Conservation (phyloP, 2,888 invertebrate species). For the Drosophila percnosoma region DNA sequence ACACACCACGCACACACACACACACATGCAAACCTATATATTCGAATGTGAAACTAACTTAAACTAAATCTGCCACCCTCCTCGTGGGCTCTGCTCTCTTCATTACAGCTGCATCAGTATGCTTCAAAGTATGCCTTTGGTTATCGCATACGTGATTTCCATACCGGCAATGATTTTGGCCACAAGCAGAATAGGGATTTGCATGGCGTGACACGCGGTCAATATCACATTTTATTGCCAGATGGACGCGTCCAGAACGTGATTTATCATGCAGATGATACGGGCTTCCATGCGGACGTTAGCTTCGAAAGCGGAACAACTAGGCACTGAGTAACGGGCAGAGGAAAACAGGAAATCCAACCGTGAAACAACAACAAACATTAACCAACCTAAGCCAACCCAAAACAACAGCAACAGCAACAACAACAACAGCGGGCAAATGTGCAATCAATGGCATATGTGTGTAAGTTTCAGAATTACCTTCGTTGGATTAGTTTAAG, state of each 20-base stretch:
- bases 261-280: slow-evolving; percentile 90
- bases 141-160: slow-evolving; percentile 90
- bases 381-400: not conserved
- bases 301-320: slow-evolving; percentile 86
- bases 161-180: slow-evolving; percentile 91
- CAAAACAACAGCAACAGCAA: slow-evolving; percentile 1
- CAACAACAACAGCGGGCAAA: slow-evolving; percentile 23
- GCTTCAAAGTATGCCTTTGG: slow-evolving; percentile 89
- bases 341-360: slow-evolving; percentile 4
- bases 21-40: not conserved
- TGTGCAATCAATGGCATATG: slow-evolving; percentile 40
- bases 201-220: slow-evolving; percentile 89
- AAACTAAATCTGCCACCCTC: slow-evolving; percentile 15
- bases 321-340: slow-evolving; percentile 48
- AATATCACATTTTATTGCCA: slow-evolving; percentile 91
- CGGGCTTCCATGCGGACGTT: slow-evolving; percentile 92
- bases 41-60: slow-evolving; percentile 29
- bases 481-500: not conserved
- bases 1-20: not conserved
- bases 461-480: slow-evolving; percentile 23
- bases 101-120: slow-evolving; percentile 86
- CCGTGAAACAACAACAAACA: not conserved
- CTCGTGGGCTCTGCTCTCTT: slow-evolving; percentile 12
- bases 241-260: slow-evolving; percentile 92
- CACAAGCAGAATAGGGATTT: slow-evolving; percentile 90